Base-by-base conservation (phyloP, 1,140 invertebrate species). In the Halyomorpha halys region DNA sequence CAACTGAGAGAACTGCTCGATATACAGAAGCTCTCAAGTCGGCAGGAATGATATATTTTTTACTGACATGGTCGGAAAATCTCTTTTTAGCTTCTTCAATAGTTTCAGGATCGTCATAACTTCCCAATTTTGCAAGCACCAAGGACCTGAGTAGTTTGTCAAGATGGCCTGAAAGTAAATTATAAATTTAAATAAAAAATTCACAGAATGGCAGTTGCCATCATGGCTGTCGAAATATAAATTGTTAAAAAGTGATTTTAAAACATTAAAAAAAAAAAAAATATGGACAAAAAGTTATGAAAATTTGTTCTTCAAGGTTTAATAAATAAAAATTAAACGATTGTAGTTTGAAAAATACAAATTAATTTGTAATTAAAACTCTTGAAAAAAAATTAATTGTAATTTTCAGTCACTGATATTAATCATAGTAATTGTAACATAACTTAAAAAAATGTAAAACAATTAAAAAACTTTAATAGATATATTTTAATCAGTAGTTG, bases 1-100 rank as follows among this genome's bases (percentile, higher is more conserved):
- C 89, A 30, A 81, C 81, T 13, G 82, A 78, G 4, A 94, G 77
- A 16, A 90, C 89, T 9, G 89, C 89, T 70, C 85, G 83, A 75
- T 96, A 98, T 68, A 96, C 93, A 53, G 89, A 81, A 62, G 82
- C 82, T 44, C 94, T 82, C 47, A 98, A 76, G 80, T 98, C 94
- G 4, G 94, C 91, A n/a, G 88, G 81, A 64, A 98, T 77, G 1
- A 77, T 71, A n/a, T 75, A 72, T 63, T 76, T 76, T 27, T 83
- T 83, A 64, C 76, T 76, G 3, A 82, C 73, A 74, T 94, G 90
- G 21, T 75, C 76, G 51, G 81, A 78, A 75, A 96, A 93, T 56
- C 86, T 81, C 62, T 72, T 78, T 65, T 83, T 81, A 0, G 92
- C 91, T 72, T 94, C 87, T 9, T 79, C 77, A 16, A 94, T 83